Evolutionary conservation across 2,797 vertebrate species (phyloP).

Genomic region (Leptodactylus fallax): DNA sequence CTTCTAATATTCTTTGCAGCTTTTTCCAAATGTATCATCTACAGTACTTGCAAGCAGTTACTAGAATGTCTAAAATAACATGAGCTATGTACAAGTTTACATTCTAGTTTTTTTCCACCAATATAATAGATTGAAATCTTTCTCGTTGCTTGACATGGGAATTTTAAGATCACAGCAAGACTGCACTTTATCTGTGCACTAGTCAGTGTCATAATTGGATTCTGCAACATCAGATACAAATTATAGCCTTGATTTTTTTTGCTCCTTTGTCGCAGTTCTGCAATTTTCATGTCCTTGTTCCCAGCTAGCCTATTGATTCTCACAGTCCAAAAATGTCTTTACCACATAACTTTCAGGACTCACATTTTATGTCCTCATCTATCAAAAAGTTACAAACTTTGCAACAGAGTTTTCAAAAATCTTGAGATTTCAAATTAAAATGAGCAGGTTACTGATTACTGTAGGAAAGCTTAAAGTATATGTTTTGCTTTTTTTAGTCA

Average conservation of each 20-base stretch:
- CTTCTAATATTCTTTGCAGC: too few species aligned
- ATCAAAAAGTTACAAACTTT: not conserved
- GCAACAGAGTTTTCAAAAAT: not conserved
- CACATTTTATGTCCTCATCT: not conserved
- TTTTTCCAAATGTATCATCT: too few species aligned
- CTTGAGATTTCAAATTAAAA: not conserved
- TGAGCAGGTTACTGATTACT: too few species aligned
- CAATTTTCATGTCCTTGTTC: constrained; percentile 2
- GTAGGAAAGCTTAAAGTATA: too few species aligned
- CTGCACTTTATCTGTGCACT: constrained; percentile 3
- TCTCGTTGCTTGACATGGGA: constrained; percentile 20
- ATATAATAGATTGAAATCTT: constrained; percentile 1
- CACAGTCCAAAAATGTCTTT: not conserved
- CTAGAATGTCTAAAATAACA: not conserved
- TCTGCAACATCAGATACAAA: constrained; percentile 11
- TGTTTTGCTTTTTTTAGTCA: too few species aligned
- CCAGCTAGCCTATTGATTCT: constrained; percentile 5
- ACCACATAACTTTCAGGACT: not conserved
- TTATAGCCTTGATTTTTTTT: constrained; percentile 16
- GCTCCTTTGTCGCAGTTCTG: not conserved
- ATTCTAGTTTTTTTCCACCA: not conserved
- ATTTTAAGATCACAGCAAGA: constrained; percentile 26
- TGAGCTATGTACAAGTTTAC: not conserved
- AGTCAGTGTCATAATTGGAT: constrained; percentile 13
- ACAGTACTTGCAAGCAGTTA: too few species aligned